Base-by-base conservation (phyloP, 2,113 vertebrate genomes). In the Scopus umbretta region DNA sequence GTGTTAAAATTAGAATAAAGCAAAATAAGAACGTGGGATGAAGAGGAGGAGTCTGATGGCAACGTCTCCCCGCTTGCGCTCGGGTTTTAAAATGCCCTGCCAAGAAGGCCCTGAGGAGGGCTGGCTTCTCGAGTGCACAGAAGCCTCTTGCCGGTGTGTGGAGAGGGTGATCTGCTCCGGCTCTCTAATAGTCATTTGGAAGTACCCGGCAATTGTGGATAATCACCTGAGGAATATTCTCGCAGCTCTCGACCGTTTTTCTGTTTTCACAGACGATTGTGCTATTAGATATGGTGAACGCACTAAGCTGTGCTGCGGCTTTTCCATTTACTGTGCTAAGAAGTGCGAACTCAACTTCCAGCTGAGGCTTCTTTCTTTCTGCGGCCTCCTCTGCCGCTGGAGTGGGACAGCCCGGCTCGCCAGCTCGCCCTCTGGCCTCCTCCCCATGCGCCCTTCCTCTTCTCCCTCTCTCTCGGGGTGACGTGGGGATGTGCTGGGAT, bases 211-310 rank as follows among this genome's bases (percentile, higher is more conserved):
- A 84, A 85, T 91, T 75, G 78, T 29, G 58, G 80, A 92, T 95
- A 92, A 94, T 91, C 94, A 92, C 45, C 62, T 97, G 80, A 97
- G 84, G 81, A 85, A 92, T 94, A 94, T 94, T 94, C 81, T 52
- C 87, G 66, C 84, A 80, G 84, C 88, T 95, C 86, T 92, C 91
- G 82, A 45, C 62, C 80, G n/a, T 70, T 96, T 83, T 95, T 91
- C 92, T 91, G 80, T 91, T 95, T 95, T 97, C 87, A 88, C 84
- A 97, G 92, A 85, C 58, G 92, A 95, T 86, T 95, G 91, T 92
- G 50, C 78, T 82, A 85, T 94, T 97, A 92, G 86, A 82, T 94
- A 90, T 85, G 94, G 96, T 92, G 95, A 80, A 70, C 90, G 91
- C 92, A 94, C 95, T 94, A 82, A 97, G 70, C 70, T 78, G 81